These are phyloP conservation scores for Hetaerina titia DNA, from an alignment of 2,888 invertebrate genomes.

Conservation along the genomic window DNA sequence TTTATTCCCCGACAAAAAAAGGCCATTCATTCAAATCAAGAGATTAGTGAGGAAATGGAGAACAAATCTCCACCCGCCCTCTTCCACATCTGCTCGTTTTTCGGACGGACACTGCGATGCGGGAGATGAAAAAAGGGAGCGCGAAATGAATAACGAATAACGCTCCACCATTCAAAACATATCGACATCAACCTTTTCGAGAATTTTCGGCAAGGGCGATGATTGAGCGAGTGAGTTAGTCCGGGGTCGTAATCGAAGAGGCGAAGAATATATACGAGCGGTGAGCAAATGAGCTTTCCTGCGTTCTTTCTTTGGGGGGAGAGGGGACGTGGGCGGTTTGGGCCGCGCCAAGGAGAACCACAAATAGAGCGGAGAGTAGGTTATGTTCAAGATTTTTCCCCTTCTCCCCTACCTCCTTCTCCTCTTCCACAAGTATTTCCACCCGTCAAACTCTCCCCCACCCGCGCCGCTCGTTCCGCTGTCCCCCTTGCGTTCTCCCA, in stretches of 20 bases:
- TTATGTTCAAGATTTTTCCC: background rate
- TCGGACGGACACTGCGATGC: background rate
- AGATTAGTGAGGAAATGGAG: slow-evolving; percentile 21
- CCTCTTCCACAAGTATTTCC: background rate
- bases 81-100: background rate
- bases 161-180: slow-evolving; percentile 30
- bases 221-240: slow-evolving; percentile 40
- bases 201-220: slow-evolving; percentile 18
- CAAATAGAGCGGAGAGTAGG: background rate
- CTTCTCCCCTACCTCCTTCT: background rate
- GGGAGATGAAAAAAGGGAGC: background rate
- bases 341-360: slow-evolving; percentile 48
- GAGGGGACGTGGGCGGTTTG: background rate
- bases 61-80: slow-evolving; percentile 21
- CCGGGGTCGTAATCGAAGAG: slow-evolving; percentile 15
- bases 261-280: slow-evolving; percentile 25
- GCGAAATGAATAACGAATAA: slow-evolving; percentile 23
- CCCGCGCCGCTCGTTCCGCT: background rate
- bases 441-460: background rate
- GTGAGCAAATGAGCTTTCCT: slow-evolving; percentile 56
- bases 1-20: background rate
- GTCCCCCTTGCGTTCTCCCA: background rate
- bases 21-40: slow-evolving; percentile 11
- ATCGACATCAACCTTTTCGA: slow-evolving; percentile 52
- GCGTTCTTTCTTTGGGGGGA: background rate